Evolutionary conservation across 1,140 invertebrate genomes (phyloP), one percentile per base, ranked within the genome.

Genomic region (Dysdera silvatica): DNA sequence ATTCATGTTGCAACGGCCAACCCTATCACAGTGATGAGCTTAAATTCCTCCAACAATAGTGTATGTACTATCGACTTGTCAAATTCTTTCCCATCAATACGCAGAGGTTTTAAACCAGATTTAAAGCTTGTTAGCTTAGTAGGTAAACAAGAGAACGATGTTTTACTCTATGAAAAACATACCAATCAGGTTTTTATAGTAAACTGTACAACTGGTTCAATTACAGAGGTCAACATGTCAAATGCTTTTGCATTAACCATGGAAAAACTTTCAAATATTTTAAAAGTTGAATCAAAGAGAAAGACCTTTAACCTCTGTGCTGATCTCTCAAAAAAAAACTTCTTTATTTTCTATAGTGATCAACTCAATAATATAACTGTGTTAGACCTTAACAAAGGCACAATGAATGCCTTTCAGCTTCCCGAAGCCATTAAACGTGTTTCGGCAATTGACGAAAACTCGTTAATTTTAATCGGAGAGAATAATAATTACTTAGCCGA

Each of bases 101-200:
- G 53, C 31, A 63, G 43, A 40, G 61, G 61, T 29, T 63, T 48
- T 49, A 63, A 63, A 31, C 61, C 61, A 14, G n/a, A 14, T 10
- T 23, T 63, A 48, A 55, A 55, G 20, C 55, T 56, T 24, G 26
- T 33, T 31, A 7, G 24, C 23, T 5, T 63, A 23, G 29, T n/a
- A 31, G 20, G 8, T 33, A 10, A 29, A 40, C n/a, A 55, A 29
- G 40, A 63, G 2, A 45, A 56, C 10, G 28, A 29, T 28, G 26
- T 63, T 14, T 37, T 63, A 26, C 24, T 63, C 10, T 53, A 63
- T 40, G 53, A 63, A 56, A 63, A 23, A 31, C n/a, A 23, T 37
- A 49, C 61, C 1, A 49, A 63, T 23, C 52, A 56, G 32, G 40
- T 33, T 26, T 56, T 63, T 40, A n/a, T 63, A 23, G 35, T 63